These are phyloP conservation scores for Perdita meconis DNA, from an alignment of 2,888 invertebrate species.

Conservation along the genomic window DNA sequence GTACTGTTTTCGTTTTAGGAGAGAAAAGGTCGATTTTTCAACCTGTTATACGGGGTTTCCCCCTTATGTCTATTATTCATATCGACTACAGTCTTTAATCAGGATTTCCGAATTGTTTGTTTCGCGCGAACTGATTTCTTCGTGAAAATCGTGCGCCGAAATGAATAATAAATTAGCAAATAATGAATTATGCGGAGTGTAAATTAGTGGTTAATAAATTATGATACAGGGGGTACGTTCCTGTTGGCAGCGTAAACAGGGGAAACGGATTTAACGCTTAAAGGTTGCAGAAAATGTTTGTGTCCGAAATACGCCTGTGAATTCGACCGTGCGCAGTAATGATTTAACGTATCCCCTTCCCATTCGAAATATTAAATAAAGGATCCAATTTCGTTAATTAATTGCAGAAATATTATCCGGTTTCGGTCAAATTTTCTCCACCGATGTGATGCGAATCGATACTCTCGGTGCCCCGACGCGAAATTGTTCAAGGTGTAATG, in stretches of 20 bases:
- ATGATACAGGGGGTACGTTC: neutral
- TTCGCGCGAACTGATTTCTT: neutral
- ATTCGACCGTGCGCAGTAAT: too few species aligned
- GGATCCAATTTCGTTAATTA: neutral
- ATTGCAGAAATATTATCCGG: neutral
- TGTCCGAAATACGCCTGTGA: too few species aligned
- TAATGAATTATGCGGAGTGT: neutral
- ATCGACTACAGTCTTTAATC: too few species aligned
- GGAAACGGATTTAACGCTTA: neutral
- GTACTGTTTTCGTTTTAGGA: too few species aligned
- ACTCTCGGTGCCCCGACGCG: too few species aligned
- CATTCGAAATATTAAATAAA: too few species aligned
- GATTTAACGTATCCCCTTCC: too few species aligned
- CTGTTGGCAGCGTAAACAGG: neutral
- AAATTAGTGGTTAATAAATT: too few species aligned
- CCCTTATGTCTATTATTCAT: too few species aligned
- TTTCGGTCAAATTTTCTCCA: neutral
- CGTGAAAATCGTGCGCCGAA: neutral
- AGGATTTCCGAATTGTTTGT: too few species aligned
- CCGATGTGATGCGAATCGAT: neutral
- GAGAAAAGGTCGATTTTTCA: too few species aligned
- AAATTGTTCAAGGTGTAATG: neutral
- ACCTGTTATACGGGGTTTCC: too few species aligned
- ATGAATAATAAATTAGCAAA: neutral
- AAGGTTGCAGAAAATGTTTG: neutral